Percentiles rank a stretch among this genome's conserved stretches.
Conservation (phyloP, 2,113 vertebrate species). For the Sakesphorus luctuosus region DNA sequence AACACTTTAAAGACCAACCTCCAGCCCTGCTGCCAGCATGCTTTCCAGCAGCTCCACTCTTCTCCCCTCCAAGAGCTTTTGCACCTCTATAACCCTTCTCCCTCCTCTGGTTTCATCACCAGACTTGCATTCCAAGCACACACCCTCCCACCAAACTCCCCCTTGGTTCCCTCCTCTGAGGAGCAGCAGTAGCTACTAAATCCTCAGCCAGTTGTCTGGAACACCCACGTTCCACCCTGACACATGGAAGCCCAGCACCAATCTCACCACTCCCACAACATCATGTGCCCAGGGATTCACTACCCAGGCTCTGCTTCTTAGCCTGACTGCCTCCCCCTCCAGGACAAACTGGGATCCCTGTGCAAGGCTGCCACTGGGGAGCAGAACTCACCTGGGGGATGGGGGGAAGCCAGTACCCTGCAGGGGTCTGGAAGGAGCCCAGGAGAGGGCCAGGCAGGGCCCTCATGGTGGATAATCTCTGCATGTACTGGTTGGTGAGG, state of each 20-base stretch:
- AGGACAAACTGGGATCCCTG: accelerated
- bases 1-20: accelerated
- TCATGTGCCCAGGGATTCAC: not conserved
- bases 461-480: slow-evolving; percentile 86
- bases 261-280: accelerated
- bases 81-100: not conserved
- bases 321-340: accelerated
- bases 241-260: accelerated
- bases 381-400: slow-evolving; percentile 84
- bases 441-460: slow-evolving; percentile 83
- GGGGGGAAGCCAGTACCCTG: slow-evolving; percentile 86
- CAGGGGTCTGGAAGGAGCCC: slow-evolving; percentile 85
- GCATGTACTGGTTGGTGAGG: slow-evolving; percentile 95
- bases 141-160: not conserved
- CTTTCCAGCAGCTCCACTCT: not conserved
- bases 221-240: not conserved
- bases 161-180: not conserved
- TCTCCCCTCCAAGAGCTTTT: not conserved
- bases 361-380: accelerated
- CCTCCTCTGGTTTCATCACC: not conserved
- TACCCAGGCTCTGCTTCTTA: not conserved
- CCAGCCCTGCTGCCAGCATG: not conserved
- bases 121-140: not conserved
- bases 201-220: not conserved
- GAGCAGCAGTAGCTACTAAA: not conserved